These are phyloP conservation scores for Calameuta idolon DNA, from an alignment of 2,888 invertebrate genomes.

Conservation along the genomic window DNA sequence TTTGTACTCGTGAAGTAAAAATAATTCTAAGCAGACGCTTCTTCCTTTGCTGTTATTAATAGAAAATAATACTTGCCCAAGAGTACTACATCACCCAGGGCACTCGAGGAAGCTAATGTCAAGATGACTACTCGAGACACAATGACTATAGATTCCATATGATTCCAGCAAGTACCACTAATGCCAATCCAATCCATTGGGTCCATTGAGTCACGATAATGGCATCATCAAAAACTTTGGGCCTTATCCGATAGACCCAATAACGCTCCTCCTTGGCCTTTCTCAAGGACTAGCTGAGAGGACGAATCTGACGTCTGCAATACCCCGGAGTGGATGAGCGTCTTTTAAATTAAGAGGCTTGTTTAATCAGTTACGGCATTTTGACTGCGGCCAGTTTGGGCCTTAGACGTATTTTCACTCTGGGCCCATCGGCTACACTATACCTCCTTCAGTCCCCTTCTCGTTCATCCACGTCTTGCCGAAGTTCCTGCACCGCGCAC, in stretches of 20 bases:
- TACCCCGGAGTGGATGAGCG: not conserved
- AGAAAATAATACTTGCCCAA: not conserved
- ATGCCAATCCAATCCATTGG: not conserved
- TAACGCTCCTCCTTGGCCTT: not conserved
- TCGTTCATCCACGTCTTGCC: not conserved
- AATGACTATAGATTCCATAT: not conserved
- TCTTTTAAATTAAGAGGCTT: constrained; percentile 1
- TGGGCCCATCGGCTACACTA: not conserved
- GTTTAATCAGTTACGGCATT: constrained; percentile 6
- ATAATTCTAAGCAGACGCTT: not conserved
- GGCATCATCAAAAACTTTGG: not conserved
- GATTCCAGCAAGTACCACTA: not conserved
- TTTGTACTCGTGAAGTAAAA: not conserved
- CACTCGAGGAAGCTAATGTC: not conserved
- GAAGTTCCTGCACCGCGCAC: not conserved
- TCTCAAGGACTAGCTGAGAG: not conserved
- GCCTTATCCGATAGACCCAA: not conserved
- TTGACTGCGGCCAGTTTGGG: not conserved
- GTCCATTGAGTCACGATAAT: not conserved
- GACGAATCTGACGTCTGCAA: not conserved
- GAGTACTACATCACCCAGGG: not conserved
- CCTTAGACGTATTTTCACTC: not conserved
- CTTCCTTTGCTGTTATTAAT: not conserved
- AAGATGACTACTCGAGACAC: not conserved
- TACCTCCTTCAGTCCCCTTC: no score